phyloP scores from a whole-genome alignment of 53 echinoderm and acorn worm genomes.

The Echinarachnius parma region DNA sequence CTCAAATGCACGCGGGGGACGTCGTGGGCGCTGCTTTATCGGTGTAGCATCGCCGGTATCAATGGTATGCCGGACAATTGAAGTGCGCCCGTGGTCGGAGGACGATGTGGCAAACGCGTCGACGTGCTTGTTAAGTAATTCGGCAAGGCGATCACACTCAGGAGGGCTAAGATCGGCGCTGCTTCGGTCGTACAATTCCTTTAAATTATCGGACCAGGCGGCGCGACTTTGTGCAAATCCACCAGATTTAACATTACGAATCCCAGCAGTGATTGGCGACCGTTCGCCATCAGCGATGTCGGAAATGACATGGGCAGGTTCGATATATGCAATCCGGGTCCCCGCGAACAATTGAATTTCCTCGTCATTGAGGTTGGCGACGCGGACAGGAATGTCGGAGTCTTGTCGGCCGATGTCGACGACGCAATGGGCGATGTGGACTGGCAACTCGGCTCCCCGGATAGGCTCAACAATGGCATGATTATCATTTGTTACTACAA shows the following conservation, averaged over 20 bases:
- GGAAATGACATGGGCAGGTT: constrained; percentile 1
- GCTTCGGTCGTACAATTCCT: constrained; percentile 10
- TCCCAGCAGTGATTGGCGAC: no score
- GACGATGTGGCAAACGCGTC: constrained; percentile 33
- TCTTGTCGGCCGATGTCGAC: constrained; percentile 20
- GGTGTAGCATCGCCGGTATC: constrained; percentile 54
- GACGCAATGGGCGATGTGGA: constrained; percentile 13
- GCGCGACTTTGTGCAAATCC: no score
- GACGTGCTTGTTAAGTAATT: constrained; percentile 13
- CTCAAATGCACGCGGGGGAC: constrained; percentile 52
- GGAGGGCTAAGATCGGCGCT: neutral
- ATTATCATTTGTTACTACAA: neutral
- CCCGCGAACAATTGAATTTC: constrained; percentile 34
- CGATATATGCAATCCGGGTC: constrained; percentile 22
- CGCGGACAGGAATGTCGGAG: constrained; percentile 51
- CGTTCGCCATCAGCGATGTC: neutral
- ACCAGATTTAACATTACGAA: no score
- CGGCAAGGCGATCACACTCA: neutral
- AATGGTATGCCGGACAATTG: constrained; percentile 46
- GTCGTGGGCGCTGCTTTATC: constrained; percentile 43
- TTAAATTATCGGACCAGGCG: constrained; percentile 41
- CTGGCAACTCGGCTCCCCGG: neutral
- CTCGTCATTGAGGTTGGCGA: constrained; percentile 43
- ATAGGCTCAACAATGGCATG: constrained; percentile 24
- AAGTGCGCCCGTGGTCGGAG: constrained; percentile 49